A percentile compares a stretch with the other conserved stretches of the same genome.
These are phyloP conservation scores for Pristionchus maxplancki DNA, from an alignment of 2,888 invertebrate species.

Conservation along the genomic window DNA sequence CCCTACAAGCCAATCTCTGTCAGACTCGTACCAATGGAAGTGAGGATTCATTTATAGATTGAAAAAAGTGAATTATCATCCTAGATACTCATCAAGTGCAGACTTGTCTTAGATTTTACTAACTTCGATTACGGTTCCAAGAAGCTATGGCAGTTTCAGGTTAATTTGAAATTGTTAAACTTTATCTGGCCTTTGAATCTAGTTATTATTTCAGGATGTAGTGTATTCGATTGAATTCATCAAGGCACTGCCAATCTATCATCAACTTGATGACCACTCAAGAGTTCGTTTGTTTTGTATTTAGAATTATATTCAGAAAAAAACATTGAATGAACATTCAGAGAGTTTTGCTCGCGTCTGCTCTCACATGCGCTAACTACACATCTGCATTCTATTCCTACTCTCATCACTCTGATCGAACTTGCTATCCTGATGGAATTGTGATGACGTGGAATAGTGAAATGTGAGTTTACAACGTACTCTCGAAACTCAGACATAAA, in stretches of 20 bases:
- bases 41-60: neutral
- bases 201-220: neutral
- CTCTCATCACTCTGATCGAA: neutral
- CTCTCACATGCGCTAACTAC: neutral
- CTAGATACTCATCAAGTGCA: neutral
- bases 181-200: no score
- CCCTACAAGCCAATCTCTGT: neutral
- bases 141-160: neutral
- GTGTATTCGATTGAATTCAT: neutral
- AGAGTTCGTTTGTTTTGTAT: no score
- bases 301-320: neutral
- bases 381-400: neutral
- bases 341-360: neutral
- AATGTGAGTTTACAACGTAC: neutral
- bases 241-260: neutral
- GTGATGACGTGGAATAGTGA: neutral
- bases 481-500: neutral
- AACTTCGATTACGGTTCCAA: neutral
- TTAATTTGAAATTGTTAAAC: neutral
- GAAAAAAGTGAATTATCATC: no score
- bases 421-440: neutral
- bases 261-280: neutral
- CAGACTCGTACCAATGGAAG: neutral
- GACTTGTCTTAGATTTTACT: neutral
- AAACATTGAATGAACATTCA: neutral